Percentiles rank a stretch among this genome's conserved stretches.
Conservation (phyloP, 2,113 vertebrate species). For the Tragelaphus strepsiceros region DNA sequence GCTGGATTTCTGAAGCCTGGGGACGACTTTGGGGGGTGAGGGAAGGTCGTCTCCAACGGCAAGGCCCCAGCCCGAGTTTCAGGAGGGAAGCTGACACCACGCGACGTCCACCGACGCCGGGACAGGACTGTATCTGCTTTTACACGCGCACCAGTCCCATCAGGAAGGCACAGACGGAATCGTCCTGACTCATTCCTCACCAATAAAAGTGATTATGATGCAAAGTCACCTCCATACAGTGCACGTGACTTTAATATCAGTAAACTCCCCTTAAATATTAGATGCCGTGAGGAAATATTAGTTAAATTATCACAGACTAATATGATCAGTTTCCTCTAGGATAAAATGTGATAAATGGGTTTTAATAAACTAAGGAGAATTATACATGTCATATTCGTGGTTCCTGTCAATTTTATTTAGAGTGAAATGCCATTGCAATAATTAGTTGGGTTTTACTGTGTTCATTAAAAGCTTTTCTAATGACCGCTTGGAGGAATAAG, state of each 20-base stretch:
- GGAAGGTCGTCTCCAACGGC: rapidly evolving
- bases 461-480: constrained; percentile 87
- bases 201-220: constrained; percentile 78
- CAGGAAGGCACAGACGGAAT: constrained; percentile 34
- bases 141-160: constrained; percentile 21
- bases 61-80: rapidly evolving
- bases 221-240: constrained; percentile 77
- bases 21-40: rapidly evolving
- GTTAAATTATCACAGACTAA: constrained; percentile 84
- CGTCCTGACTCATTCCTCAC: constrained; percentile 47
- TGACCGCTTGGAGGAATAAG: constrained; percentile 78
- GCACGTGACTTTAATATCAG: constrained; percentile 84
- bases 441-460: constrained; percentile 85
- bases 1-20: rapidly evolving
- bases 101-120: neutral
- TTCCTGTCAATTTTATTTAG: constrained; percentile 95
- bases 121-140: neutral
- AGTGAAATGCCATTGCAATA: constrained; percentile 85
- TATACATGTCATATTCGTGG: constrained; percentile 82
- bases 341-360: constrained; percentile 81
- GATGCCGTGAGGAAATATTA: constrained; percentile 82
- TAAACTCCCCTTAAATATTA: constrained; percentile 83
- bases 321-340: constrained; percentile 81
- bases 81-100: neutral
- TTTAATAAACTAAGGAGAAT: constrained; percentile 89